These are phyloP conservation scores for Miichthys miiuy DNA, from an alignment of 2,797 vertebrate species.

Conservation along the genomic window DNA sequence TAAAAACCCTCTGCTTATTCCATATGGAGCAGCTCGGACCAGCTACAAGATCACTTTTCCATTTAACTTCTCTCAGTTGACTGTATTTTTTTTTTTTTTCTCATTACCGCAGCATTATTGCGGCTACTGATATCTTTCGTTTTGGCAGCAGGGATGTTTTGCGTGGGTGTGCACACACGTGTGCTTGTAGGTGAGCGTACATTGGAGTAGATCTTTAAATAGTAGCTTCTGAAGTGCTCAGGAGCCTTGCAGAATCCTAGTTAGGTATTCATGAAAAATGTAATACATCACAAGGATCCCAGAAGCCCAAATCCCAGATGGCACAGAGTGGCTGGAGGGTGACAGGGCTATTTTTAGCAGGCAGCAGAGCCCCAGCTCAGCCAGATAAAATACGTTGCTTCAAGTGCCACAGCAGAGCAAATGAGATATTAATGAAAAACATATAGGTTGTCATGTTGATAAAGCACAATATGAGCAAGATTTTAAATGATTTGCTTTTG, in stretches of 20 bases:
- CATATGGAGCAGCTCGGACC: slow-evolving; percentile 36
- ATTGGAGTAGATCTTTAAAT: slow-evolving; percentile 41
- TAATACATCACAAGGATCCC: slow-evolving; percentile 75
- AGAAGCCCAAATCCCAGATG: slow-evolving; percentile 76
- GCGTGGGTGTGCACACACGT: background rate
- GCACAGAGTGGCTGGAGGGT: slow-evolving; percentile 72
- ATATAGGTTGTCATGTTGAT: slow-evolving; percentile 12
- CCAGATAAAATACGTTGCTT: slow-evolving; percentile 62
- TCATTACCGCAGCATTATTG: background rate
- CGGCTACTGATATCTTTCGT: slow-evolving; percentile 42
- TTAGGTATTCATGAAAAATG: slow-evolving; percentile 76
- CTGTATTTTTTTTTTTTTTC: slow-evolving; percentile 7
- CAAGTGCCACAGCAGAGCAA: slow-evolving; percentile 60
- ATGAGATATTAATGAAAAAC: slow-evolving; percentile 40
- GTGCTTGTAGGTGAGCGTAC: slow-evolving; percentile 17
- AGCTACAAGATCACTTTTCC: slow-evolving; percentile 42
- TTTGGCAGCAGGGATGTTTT: slow-evolving; percentile 28
- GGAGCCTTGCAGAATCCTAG: slow-evolving; percentile 62
- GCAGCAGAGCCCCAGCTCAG: slow-evolving; percentile 55
- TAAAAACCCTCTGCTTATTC: slow-evolving; percentile 53
- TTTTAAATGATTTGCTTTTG: slow-evolving; percentile 20
- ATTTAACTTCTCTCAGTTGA: slow-evolving; percentile 24
- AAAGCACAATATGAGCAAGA: background rate
- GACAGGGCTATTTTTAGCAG: slow-evolving; percentile 81
- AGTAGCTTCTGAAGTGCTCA: slow-evolving; percentile 41